A percentile compares a stretch with the other conserved stretches of the same genome.
phyloP scores from a whole-genome alignment of 2,797 vertebrate genomes.

The Chiroxiphia lanceolata region DNA sequence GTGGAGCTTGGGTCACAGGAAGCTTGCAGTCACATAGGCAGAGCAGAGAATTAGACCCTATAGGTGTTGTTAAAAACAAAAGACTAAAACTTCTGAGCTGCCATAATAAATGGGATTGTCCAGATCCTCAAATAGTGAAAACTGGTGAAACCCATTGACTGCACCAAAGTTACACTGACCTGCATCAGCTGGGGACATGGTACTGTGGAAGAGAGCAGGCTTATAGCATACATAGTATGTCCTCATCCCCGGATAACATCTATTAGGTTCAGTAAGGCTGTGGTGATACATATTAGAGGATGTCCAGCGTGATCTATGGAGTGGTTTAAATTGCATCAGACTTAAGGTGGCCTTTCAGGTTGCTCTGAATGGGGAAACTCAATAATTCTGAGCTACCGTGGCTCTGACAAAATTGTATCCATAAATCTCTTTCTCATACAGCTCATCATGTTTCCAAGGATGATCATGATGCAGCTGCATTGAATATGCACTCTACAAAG shows the following conservation, averaged over 20 bases:
- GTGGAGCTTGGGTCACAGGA: not conserved
- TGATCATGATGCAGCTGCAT: not conserved
- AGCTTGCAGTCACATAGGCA: not conserved
- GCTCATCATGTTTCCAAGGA: not conserved
- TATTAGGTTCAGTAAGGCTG: not conserved
- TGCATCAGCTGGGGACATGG: not conserved
- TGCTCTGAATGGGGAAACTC: conserved; percentile 3
- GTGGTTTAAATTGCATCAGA: conserved; percentile 50
- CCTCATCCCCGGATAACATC: not conserved
- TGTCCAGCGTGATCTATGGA: conserved; percentile 52
- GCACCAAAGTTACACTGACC: not conserved
- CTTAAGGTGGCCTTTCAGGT: conserved; percentile 13
- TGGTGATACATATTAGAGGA: not conserved
- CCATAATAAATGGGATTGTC: not conserved
- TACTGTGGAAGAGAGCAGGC: not conserved
- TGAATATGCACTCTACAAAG: not conserved
- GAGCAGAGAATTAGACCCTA: not conserved
- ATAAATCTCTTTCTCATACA: conserved; percentile 34
- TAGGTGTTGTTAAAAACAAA: not conserved
- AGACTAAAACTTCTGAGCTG: not conserved
- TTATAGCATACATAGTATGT: not conserved
- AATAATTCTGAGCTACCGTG: conserved; percentile 1
- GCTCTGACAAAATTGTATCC: conserved; percentile 11
- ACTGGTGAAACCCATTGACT: not conserved
- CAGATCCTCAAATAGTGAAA: not conserved